Base-by-base conservation (phyloP, 1,140 invertebrate genomes). In the Megalonaias nervosa region DNA sequence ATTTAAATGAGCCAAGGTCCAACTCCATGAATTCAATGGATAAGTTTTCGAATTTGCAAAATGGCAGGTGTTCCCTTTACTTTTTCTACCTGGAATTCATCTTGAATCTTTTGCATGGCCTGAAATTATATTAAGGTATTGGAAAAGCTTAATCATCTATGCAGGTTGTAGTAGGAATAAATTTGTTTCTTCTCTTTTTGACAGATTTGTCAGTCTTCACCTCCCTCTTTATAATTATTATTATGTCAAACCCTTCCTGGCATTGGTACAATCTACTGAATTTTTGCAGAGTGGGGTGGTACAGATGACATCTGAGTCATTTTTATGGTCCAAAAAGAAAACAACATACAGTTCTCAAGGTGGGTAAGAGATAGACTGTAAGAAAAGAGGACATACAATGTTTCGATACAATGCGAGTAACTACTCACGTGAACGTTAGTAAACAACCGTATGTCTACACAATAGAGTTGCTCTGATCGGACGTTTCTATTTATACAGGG, bases 1-100 rank as follows among this genome's bases (percentile, higher is more conserved):
- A 82, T 48, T 74, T 67, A 17, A 82, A 73, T 16, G 80, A 82
- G 14, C 71, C 77, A 14, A 80, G 61, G 60, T 84, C 80, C 23
- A 84, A 68, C 13, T 78, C 23, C 82, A 84, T 84, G 67, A 75
- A 82, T 58, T 80, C 75, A 9, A 84, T 14, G 6, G 56, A 55
- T 56, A 84, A 60, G 15, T 74, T 66, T 5, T 70, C 67, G 61
- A 13, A 38, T n/a, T 73, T 59, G 26, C 23, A 60, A 23, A n/a
- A 76, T 6, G 19, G 31, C 64, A 21, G 31, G 57, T n/a, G 19
- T 73, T 67, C 68, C 77, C 48, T 74, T 71, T 2, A 14, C 59
- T 67, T 75, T 82, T 31, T 80, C 78, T 23, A 67, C 55, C 13
- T 65, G 19, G 23, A 78, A 84, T 74, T 84, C 80, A 6, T 67